Evolutionary conservation across 2,888 invertebrate genomes (phyloP).

Genomic region (Epicampocera succincta): DNA sequence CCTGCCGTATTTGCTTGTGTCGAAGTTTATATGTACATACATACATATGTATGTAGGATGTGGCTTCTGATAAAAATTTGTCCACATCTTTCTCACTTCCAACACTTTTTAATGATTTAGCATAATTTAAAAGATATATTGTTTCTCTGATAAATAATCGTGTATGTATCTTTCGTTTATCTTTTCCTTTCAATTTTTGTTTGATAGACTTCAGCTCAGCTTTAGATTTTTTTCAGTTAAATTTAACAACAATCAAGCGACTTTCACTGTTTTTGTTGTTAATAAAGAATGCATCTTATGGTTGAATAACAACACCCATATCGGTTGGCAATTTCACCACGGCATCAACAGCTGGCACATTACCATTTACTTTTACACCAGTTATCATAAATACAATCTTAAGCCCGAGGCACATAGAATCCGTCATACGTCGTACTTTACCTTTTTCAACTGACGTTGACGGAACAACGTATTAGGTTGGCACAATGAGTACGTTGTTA

Average conservation of each 20-base stretch:
- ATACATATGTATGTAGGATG: too few species aligned
- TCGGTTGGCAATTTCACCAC: not conserved
- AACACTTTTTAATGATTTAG: not conserved
- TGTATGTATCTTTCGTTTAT: not conserved
- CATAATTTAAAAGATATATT: not conserved
- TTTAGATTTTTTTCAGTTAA: too few species aligned
- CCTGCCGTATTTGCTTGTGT: not conserved
- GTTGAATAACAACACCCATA: not conserved
- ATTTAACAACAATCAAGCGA: not conserved
- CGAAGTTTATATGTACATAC: too few species aligned
- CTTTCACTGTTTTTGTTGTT: not conserved
- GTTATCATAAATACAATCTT: too few species aligned
- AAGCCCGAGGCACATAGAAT: too few species aligned
- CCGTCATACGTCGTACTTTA: too few species aligned
- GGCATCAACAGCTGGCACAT: not conserved
- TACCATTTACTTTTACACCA: not conserved
- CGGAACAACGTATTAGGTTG: too few species aligned
- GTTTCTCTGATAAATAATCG: too few species aligned
- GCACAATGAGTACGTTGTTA: too few species aligned
- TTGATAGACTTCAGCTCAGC: slow-evolving; percentile 1
- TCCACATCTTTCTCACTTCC: not conserved
- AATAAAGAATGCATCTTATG: not conserved
- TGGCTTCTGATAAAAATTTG: not conserved
- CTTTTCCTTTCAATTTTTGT: not conserved
- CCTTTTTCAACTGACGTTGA: too few species aligned